These are phyloP conservation scores for Pollenia amentaria DNA, from an alignment of 2,888 invertebrate genomes.

Conservation along the genomic window DNA sequence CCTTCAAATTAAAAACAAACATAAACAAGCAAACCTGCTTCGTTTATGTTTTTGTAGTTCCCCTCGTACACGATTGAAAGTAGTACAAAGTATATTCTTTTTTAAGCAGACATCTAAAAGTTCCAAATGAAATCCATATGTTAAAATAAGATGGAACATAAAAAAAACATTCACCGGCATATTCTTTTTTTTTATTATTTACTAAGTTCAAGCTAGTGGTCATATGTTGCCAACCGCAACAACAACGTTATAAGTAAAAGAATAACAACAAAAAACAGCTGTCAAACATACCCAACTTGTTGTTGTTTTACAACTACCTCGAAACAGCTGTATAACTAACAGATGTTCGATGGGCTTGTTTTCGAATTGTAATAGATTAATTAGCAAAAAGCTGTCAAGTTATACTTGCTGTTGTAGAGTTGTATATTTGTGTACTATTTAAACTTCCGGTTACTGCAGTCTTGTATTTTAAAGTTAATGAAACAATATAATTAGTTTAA, in stretches of 20 bases:
- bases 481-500: neutral
- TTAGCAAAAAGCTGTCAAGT: neutral
- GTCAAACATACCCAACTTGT: neutral
- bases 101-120: neutral
- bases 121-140: constrained; percentile 45
- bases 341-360: constrained; percentile 9
- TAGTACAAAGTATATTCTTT: neutral
- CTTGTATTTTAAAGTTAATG: constrained; percentile 12
- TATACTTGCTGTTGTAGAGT: constrained; percentile 6
- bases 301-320: constrained; percentile 15
- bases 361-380: constrained; percentile 69
- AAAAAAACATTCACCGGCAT: constrained; percentile 55
- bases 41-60: constrained; percentile 10
- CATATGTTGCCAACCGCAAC: constrained; percentile 51
- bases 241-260: constrained; percentile 2
- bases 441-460: constrained; percentile 56
- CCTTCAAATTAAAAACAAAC: neutral
- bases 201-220: neutral
- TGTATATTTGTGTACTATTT: neutral
- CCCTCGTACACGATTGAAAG: neutral
- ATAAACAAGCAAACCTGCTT: neutral
- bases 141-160: constrained; percentile 44
- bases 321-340: constrained; percentile 45
- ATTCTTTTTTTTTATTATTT: constrained; percentile 38
- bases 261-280: constrained; percentile 61